These are phyloP conservation scores for Syrrhaptes paradoxus DNA, from an alignment of 2,113 vertebrate species.

Conservation along the genomic window DNA sequence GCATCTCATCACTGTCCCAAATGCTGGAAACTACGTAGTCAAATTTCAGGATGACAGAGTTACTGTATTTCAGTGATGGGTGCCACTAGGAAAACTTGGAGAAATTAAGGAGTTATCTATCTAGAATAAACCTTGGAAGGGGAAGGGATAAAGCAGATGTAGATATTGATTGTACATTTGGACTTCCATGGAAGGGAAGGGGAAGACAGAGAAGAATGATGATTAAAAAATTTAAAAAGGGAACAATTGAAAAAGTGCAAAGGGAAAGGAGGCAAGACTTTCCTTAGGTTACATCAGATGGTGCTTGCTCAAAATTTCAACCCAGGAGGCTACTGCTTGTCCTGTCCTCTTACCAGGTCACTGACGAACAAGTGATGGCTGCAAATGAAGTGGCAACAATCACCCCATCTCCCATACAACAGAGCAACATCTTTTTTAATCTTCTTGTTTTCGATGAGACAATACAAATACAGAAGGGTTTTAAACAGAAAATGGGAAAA, in stretches of 20 bases:
- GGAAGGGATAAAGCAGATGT: not conserved
- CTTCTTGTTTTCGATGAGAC: not conserved
- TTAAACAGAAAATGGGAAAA: not conserved
- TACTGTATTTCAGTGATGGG: not conserved
- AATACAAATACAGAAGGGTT: not conserved
- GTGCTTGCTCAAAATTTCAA: not conserved
- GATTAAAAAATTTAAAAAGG: not conserved
- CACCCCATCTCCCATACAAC: too few species aligned
- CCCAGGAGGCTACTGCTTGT: not conserved
- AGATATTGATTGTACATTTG: not conserved
- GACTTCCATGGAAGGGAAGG: not conserved
- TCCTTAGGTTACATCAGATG: not conserved
- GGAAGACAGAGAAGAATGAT: not conserved
- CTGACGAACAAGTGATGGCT: not conserved
- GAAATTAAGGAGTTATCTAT: not conserved
- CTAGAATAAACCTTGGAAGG: not conserved
- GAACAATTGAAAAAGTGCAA: not conserved
- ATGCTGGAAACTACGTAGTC: not conserved
- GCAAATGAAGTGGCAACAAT: not conserved
- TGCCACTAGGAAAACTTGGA: not conserved
- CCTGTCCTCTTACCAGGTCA: not conserved
- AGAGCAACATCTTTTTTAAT: not conserved
- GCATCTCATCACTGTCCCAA: not conserved
- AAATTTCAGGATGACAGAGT: not conserved
- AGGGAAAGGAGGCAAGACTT: not conserved